Base-by-base conservation (phyloP, 2,113 vertebrate species). In the Galeopterus variegatus region DNA sequence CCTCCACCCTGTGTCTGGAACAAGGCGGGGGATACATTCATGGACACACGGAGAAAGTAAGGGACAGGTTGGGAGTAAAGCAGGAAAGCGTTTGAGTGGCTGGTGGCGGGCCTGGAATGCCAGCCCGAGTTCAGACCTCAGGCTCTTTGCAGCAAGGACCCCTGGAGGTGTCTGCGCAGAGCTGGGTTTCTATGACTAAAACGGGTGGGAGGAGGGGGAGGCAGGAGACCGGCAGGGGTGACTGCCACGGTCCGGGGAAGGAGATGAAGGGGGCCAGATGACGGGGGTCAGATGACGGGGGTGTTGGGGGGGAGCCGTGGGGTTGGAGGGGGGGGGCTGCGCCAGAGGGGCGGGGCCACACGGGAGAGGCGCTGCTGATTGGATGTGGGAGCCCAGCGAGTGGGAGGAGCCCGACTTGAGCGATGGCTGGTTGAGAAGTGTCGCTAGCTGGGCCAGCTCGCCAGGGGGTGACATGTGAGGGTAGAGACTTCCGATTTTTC, bases 391-490 rank as follows among this genome's bases (percentile, higher is more conserved):
- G 17, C 33, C 56, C 60, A 33, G 60, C 1, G 24, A 36, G 36
- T n/a, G 52, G 88, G 75, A 41, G 62, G 56, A 64, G 80, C 90
- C 41, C n/a, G 50, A 33, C 45, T 48, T n/a, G 54, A 72, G 54
- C 24, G 33, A 41, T 5, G 45, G 6, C 21, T 54, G 58, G 2
- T 3, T 9, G 77, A 70, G 48, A 15, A 48, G 0, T 10, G 1
- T 18, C 3, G 0, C 3, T 33, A 6, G 70, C 0, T 28, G 54
- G 1, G 82, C 8, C 36, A 0, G 4, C 18, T 8, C 15, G 23
- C 41, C 41, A 0, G 17, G 45, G 45, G 13, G 21, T n/a, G 48
- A 21, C 1, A 8, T 64, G 8, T 15, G 12, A 23, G 33, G 1
- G 5, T 3, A 6, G 41, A 23, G 26, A 73, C 45, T 36, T 56